Evolutionary conservation across 2,797 vertebrate species (phyloP), one percentile per base, ranked within the genome.

Genomic region (Phataginus tetradactyla): DNA sequence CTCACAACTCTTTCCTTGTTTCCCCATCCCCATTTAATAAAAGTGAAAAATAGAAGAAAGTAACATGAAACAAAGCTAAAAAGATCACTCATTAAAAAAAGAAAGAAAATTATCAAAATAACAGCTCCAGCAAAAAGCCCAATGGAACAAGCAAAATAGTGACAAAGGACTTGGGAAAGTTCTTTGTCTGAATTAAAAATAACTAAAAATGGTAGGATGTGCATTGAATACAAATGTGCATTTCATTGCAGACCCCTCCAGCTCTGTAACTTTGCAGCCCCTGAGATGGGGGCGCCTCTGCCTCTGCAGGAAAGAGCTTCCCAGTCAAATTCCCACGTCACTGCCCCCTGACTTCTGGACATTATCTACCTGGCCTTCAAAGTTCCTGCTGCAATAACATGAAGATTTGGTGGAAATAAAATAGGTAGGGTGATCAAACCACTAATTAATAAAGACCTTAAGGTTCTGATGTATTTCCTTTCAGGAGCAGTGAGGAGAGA

Each of bases 171-270:
- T 3, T 25, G 75, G 74, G 32, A 68, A 83, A 63, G 39, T 59
- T 92, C 95, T 97, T 97, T 95, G 96, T 97, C 81, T 96, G 95
- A 94, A 92, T 96, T 96, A 84, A 97, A 98, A 97, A 97, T 96
- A 97, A 90, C 96, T 83, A 51, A 81, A 95, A 95, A 61, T 77
- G 6, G 49, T 39, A 29, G 29, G 45, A 59, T 83, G 66, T 68
- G 42, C 61, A 23, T 4, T 51, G 94, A 89, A 86, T 94, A 45
- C 64, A 75, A 87, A 97, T 61, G 69, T 9, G 7, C 14, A 4
- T 42, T 85, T 61, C 69, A 23, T 15, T 87, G 78, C 79, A 84
- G 91, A 95, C n/a, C 42, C 53, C 13, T 51, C 17, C 1, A 37
- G 45, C 53, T 42, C 91, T 75, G 20, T 21, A 21, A 20, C 80